A percentile compares a stretch with the other conserved stretches of the same genome.
These are phyloP conservation scores for Actinostola sp. DNA, from an alignment of 92 coral and sea anemone genomes.

Conservation along the genomic window DNA sequence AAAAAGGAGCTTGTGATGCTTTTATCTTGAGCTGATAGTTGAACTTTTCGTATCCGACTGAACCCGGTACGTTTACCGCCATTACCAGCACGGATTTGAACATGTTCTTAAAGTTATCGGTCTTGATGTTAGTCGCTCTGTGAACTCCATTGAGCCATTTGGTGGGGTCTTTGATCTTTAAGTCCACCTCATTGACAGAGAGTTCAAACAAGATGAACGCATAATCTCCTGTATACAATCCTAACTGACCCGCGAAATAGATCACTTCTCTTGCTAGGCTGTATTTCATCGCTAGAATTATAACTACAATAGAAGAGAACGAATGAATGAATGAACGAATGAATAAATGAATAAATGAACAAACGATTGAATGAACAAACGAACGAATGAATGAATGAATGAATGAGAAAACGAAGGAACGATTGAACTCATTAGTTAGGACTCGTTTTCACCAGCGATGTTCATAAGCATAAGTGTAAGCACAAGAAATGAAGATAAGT, in stretches of 20 bases:
- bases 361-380: not conserved
- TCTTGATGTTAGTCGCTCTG: conserved; percentile 14
- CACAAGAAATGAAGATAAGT: too few species aligned
- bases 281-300: conserved; percentile 69
- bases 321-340: not conserved
- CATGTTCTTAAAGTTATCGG: conserved; percentile 51
- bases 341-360: not conserved
- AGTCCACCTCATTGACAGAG: conserved; percentile 37
- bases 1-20: conserved; percentile 77
- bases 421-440: too few species aligned
- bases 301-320: conserved; percentile 53
- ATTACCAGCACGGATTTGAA: conserved; percentile 58
- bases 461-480: too few species aligned
- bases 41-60: conserved; percentile 52
- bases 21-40: conserved; percentile 52
- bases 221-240: conserved; percentile 83
- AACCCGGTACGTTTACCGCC: conserved; percentile 53
- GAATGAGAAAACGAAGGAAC: not conserved
- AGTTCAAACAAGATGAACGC: conserved; percentile 76
- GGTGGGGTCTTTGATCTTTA: conserved; percentile 17
- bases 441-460: too few species aligned
- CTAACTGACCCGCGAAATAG: conserved; percentile 75
- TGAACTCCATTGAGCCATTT: conserved; percentile 51
- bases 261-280: conserved; percentile 78
- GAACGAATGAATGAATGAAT: not conserved